These are phyloP conservation scores for Corapipo altera DNA, from an alignment of 2,113 vertebrate species.

Conservation along the genomic window DNA sequence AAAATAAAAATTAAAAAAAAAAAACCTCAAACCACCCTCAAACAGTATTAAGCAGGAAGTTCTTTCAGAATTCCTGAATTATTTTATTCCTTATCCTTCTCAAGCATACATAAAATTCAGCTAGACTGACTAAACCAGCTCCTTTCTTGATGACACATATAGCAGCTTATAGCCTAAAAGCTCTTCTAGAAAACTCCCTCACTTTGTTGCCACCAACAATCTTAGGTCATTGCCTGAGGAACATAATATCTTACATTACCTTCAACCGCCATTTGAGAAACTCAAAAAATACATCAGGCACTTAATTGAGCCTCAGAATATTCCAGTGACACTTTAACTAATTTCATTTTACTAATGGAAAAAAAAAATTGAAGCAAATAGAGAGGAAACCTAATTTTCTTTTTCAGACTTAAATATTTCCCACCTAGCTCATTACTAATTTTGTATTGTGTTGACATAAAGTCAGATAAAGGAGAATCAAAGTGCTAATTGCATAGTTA, in stretches of 20 bases:
- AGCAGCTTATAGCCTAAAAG: neutral
- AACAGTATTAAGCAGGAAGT: neutral
- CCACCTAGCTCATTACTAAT: neutral
- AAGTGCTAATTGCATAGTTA: neutral
- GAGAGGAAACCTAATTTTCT: neutral
- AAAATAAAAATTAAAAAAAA: neutral
- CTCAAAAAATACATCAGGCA: neutral
- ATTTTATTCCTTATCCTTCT: neutral
- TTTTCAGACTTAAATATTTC: neutral
- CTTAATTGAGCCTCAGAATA: neutral
- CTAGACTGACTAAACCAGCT: neutral
- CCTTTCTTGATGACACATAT: neutral
- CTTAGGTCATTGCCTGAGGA: neutral
- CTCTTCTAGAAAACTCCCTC: neutral
- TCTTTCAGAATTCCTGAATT: neutral
- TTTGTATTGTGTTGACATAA: neutral
- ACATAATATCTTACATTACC: neutral
- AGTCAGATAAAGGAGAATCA: neutral
- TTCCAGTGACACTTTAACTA: neutral
- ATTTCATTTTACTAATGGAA: neutral
- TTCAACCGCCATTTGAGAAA: neutral
- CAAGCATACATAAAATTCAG: neutral
- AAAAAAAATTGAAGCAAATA: neutral
- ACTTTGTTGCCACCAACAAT: neutral
- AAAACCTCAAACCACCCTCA: too few species aligned